Evolutionary conservation across 2,888 invertebrate genomes (phyloP).

Genomic region (Eulithis testata): DNA sequence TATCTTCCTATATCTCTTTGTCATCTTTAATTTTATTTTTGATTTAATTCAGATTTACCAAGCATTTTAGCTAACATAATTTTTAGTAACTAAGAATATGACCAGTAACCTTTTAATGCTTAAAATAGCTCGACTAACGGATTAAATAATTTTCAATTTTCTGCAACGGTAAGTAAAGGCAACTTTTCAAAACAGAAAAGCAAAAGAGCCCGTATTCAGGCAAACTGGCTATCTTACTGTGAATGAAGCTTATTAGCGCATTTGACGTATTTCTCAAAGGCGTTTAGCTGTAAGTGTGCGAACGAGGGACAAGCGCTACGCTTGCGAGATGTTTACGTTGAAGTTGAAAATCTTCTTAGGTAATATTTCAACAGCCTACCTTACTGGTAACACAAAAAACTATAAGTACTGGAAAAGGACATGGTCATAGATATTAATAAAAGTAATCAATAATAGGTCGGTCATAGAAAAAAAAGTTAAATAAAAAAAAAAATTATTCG

Average conservation of each 20-base stretch:
- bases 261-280: slow-evolving; percentile 35
- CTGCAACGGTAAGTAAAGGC: slow-evolving; percentile 26
- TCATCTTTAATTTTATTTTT: too few relatives aligned
- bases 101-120: neutral
- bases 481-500: too few relatives aligned
- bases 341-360: neutral
- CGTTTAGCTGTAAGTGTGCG: slow-evolving; percentile 23
- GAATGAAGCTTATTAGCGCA: slow-evolving; percentile 41
- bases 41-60: too few relatives aligned
- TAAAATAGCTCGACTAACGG: slow-evolving; percentile 10
- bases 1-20: too few relatives aligned
- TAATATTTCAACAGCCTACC: neutral
- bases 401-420: too few relatives aligned
- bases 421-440: too few relatives aligned
- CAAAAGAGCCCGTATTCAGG: slow-evolving; percentile 35
- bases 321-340: slow-evolving; percentile 3
- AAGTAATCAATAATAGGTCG: too few relatives aligned
- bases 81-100: too few relatives aligned
- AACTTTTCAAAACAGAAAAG: slow-evolving; percentile 31
- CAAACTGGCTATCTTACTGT: slow-evolving; percentile 41
- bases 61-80: too few relatives aligned
- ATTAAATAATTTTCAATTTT: slow-evolving; percentile 24
- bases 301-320: slow-evolving; percentile 17
- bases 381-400: too few relatives aligned
- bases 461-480: too few relatives aligned